Evolutionary conservation across 2,113 vertebrate species (phyloP), one percentile per base, ranked within the genome.

Genomic region (Oreochromis tanganicae): DNA sequence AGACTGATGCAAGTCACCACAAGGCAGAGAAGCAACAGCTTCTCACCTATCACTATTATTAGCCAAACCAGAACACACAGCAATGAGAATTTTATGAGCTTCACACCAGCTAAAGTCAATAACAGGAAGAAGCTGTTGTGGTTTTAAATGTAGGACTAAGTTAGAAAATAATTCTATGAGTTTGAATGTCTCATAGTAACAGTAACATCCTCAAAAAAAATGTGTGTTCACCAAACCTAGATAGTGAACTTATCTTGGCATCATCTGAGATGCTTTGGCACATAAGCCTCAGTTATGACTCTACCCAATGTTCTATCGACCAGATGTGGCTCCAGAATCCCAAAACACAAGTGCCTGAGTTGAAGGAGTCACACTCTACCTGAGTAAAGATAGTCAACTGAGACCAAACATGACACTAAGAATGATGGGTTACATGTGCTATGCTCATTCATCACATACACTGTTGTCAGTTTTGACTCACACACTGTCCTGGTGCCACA

Each of bases 161-260:
- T 34, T 61, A 10, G 14, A 34, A 61, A 61, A 32, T 6, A 11
- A 63, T 63, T 32, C 0, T n/a, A n/a, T n/a, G 13, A 61, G 27
- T 17, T 32, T 61, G 57, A 1, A 61, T 61, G 57, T 0, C 9
- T 34, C 16, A 34, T 19, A 19, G 59, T 0, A 0, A 63, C 9
- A 63, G 29, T 34, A 61, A 6, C 9, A 9, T 61, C 0, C 1
- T 34, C 1, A 61, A 61, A 3, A 61, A 59, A 32, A 9, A 0
- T 59, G 0, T 0, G 56, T 32, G 27, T 17, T 1, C 0, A 61
- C 1, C 27, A 32, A 61, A 17, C 57, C 1, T 9, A 61, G 2
- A 0, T 1, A 61, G 8, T 5, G 0, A 61, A 61, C 1, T 32
- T 32, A 1, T 61, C 14, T 10, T 0, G 14, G 14, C 8, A 0